These are phyloP conservation scores for Drosophila neocordata DNA, from an alignment of 1,140 invertebrate genomes.

Conservation along the genomic window DNA sequence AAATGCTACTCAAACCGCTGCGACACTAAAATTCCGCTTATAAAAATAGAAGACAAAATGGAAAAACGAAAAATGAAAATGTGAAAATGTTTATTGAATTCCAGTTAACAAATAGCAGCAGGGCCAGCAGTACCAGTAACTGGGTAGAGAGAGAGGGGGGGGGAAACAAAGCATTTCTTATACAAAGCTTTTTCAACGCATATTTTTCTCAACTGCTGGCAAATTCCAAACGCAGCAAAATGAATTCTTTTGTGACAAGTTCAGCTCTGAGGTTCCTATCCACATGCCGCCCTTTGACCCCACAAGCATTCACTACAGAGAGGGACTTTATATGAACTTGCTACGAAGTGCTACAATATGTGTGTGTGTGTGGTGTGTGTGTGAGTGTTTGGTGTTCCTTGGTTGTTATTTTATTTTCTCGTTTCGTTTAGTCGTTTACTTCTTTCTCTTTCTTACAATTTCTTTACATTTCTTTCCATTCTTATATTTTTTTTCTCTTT, in stretches of 20 bases:
- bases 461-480: constrained; percentile 19
- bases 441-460: constrained; percentile 1
- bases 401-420: constrained; percentile 17
- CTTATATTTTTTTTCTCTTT: not conserved
- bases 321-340: constrained; percentile 53
- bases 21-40: constrained; percentile 29
- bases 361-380: not conserved
- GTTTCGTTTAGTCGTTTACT: constrained; percentile 14
- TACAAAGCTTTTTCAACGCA: constrained; percentile 57
- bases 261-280: constrained; percentile 45
- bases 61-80: constrained; percentile 44
- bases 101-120: constrained; percentile 55
- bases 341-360: not conserved
- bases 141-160: constrained; percentile 7
- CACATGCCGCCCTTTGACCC: not conserved
- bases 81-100: constrained; percentile 79
- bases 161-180: constrained; percentile 40
- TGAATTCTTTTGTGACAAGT: constrained; percentile 80
- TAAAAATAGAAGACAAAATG: constrained; percentile 59
- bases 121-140: constrained; percentile 13
- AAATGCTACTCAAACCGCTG: constrained; percentile 36
- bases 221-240: constrained; percentile 75
- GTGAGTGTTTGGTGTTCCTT: constrained; percentile 14
- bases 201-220: constrained; percentile 52
- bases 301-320: no score